Base-by-base conservation (phyloP, 64 coral and sea anemone species). In the Porites lutea region DNA sequence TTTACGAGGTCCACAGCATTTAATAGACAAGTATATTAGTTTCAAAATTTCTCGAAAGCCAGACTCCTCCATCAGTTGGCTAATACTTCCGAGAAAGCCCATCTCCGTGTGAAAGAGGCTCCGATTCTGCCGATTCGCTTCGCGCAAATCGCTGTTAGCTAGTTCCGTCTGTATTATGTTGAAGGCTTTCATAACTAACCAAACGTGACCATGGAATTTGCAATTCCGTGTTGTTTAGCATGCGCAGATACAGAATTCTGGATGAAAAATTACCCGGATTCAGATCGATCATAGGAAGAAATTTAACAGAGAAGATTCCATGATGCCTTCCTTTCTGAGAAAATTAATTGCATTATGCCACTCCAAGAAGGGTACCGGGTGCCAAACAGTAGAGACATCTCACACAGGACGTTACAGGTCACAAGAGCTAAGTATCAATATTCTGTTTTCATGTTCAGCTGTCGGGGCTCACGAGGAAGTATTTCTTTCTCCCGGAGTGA, bases 1-100 rank as follows among this genome's bases (percentile, higher is more conserved):
- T 63, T 27, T 81, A 70, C 68, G 53, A 77, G 84, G 52, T 71
- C 84, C 9, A 87, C 64, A 51, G 84, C 84, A 87, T 87, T 87
- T 37, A 37, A 37, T 37, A 21, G 84, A 55, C 49, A 67, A 65
- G 72, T 87, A 87, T 2, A 6, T 87, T n/a, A 72, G 50, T 52
- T 87, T 67, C 49, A 87, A n/a, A 21, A 87, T 13, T 53, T 86
- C 82, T 86, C 62, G 5, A 11, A 65, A 60, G 13, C 82, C 82
- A 20, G 82, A 86, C 12, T 15, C 23, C 23, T 15, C 62, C 82
- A 67, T 86, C 57, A 86, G 82, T 4, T 86, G 62, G 20, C 82
- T 61, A 67, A 86, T 86, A 20, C 53, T 63, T 22, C 62, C 82
- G 14, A 86, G 23, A 67, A 86, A 86, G 60, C 82, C 67, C 82